Percentiles rank a stretch among this genome's conserved stretches.
These are phyloP conservation scores for Anguilla japonica DNA, from an alignment of 2,113 vertebrate species.

Conservation along the genomic window DNA sequence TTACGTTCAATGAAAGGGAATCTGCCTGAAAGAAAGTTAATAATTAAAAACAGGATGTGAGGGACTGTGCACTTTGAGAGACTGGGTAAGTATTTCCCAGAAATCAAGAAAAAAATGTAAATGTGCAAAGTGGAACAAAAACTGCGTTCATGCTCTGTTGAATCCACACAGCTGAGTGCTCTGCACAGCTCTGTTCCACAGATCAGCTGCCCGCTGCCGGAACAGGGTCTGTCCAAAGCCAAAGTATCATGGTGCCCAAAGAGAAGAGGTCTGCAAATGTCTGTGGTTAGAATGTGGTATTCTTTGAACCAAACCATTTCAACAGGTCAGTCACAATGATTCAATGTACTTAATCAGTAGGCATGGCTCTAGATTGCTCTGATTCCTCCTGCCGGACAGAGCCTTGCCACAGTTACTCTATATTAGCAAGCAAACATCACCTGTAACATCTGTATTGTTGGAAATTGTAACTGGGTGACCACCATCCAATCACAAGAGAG, in stretches of 20 bases:
- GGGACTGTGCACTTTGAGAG: too few species aligned
- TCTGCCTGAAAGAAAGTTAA: not conserved
- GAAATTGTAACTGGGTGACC: too few species aligned
- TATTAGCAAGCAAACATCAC: not conserved
- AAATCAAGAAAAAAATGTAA: not conserved
- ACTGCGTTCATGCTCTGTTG: not conserved
- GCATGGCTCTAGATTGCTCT: not conserved
- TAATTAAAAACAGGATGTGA: not conserved
- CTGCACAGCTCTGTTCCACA: not conserved
- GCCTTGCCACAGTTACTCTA: not conserved
- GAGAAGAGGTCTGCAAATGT: constrained; percentile 1
- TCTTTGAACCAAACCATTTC: not conserved
- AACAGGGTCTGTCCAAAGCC: not conserved
- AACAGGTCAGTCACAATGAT: not conserved
- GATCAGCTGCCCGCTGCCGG: not conserved
- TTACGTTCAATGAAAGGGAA: not conserved
- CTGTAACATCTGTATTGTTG: not conserved
- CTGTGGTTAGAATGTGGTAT: not conserved
- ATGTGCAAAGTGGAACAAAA: not conserved
- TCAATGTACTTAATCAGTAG: not conserved
- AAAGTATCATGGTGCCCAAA: not conserved
- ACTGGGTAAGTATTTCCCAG: not conserved
- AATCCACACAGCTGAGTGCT: not conserved
- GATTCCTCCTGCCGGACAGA: not conserved
- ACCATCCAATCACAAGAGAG: too few species aligned